Conservation (phyloP, 37 sponge, comb jelly and placozoan genomes). For the Oscarella lobularis region DNA sequence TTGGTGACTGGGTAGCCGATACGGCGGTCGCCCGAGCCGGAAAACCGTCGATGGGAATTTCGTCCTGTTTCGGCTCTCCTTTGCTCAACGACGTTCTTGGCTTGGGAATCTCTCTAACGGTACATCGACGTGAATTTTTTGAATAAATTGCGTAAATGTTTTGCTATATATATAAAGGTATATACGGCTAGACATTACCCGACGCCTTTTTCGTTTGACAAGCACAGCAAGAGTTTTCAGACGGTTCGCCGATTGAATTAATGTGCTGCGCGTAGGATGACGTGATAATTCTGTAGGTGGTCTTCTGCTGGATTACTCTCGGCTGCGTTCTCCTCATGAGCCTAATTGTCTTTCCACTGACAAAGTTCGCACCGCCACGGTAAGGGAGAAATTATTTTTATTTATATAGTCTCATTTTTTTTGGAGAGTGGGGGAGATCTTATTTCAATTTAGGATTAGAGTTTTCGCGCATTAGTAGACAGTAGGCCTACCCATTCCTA, state of each 20-base stretch:
- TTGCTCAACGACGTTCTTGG: slow-evolving; percentile 84
- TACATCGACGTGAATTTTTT: slow-evolving; percentile 13
- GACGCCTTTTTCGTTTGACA: neutral
- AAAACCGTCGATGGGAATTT: slow-evolving; percentile 73
- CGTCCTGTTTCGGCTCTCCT: slow-evolving; percentile 86
- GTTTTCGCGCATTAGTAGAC: too few species aligned
- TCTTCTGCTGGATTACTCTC: slow-evolving; percentile 81
- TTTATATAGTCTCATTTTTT: too few species aligned
- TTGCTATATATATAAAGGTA: neutral
- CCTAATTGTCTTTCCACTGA: slow-evolving; percentile 47
- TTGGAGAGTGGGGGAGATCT: too few species aligned
- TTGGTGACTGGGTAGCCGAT: slow-evolving; percentile 86
- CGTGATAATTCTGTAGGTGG: slow-evolving; percentile 51
- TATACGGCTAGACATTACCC: neutral
- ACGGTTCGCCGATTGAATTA: neutral
- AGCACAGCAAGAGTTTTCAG: neutral
- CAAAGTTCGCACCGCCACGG: slow-evolving; percentile 70
- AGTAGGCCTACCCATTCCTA: too few species aligned
- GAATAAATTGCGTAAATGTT: neutral
- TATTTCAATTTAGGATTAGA: too few species aligned
- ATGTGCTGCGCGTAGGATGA: too few species aligned
- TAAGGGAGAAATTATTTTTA: slow-evolving; percentile 11
- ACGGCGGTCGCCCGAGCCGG: slow-evolving; percentile 75
- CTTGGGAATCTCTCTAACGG: slow-evolving; percentile 69
- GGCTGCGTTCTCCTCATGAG: slow-evolving; percentile 45